Percentiles rank a stretch among this genome's conserved stretches.
phyloP scores from a whole-genome alignment of 1,140 invertebrate genomes.

The Tetramorium alpestre region DNA sequence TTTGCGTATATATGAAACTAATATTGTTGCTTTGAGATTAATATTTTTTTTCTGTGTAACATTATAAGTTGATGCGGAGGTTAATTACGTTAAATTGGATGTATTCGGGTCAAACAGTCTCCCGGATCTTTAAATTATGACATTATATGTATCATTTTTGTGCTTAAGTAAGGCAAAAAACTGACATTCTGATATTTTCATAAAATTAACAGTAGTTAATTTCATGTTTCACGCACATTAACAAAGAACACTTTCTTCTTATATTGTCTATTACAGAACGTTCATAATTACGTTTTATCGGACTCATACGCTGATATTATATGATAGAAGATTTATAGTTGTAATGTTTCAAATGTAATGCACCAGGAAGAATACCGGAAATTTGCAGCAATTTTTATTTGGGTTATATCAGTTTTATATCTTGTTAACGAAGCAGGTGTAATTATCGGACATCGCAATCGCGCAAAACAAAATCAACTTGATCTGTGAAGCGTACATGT shows the following conservation, averaged over 20 bases:
- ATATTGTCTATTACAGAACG: neutral
- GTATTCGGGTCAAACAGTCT: neutral
- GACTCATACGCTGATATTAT: neutral
- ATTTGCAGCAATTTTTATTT: neutral
- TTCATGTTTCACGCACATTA: neutral
- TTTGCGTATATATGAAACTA: too few relatives aligned
- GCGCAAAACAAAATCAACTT: neutral
- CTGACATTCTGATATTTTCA: neutral
- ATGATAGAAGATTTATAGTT: neutral
- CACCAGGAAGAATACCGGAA: neutral
- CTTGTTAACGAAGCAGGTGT: neutral
- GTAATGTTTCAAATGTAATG: neutral
- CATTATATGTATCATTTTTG: neutral
- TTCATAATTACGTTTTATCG: neutral
- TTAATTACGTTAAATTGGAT: neutral
- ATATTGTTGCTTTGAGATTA: too few relatives aligned
- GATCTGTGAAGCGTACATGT: neutral
- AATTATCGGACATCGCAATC: conserved; percentile 25
- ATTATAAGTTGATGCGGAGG: neutral
- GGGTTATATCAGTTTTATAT: conserved; percentile 3
- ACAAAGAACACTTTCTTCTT: neutral
- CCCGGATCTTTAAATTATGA: neutral
- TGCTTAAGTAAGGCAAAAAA: neutral
- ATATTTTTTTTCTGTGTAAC: neutral
- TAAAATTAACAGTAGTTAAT: neutral